Percentiles rank a stretch among this genome's conserved stretches.
These are phyloP conservation scores for Pomacea maculata DNA, from an alignment of 1,140 invertebrate genomes.

Conservation along the genomic window DNA sequence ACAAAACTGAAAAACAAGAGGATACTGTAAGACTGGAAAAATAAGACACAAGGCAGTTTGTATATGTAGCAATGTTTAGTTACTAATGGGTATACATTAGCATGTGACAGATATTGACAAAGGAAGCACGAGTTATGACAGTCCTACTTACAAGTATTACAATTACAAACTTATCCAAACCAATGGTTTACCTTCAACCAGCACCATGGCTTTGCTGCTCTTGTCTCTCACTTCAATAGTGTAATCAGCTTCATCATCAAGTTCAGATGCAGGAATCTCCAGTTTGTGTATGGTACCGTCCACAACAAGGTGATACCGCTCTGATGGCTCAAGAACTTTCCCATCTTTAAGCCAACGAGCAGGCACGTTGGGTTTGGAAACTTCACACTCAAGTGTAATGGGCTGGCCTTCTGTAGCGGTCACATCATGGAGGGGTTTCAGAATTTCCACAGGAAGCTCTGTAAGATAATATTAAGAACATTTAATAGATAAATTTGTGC, in stretches of 20 bases:
- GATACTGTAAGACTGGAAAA: too few relatives aligned
- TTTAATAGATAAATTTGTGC: neutral
- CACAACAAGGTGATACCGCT: slow-evolving; percentile 36
- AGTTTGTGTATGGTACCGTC: slow-evolving; percentile 64
- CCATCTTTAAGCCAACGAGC: slow-evolving; percentile 89
- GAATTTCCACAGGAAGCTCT: slow-evolving; percentile 57
- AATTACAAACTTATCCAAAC: neutral
- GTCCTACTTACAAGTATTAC: neutral
- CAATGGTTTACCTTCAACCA: slow-evolving; percentile 79
- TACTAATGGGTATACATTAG: neutral
- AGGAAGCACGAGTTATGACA: neutral
- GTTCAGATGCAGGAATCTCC: slow-evolving; percentile 79
- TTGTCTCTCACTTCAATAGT: slow-evolving; percentile 80
- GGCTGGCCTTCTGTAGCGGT: slow-evolving; percentile 50
- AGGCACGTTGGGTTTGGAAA: slow-evolving; percentile 77
- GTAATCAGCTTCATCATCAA: slow-evolving; percentile 86
- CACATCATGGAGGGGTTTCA: slow-evolving; percentile 51
- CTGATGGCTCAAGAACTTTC: slow-evolving; percentile 31
- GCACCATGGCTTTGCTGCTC: slow-evolving; percentile 83
- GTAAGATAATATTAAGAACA: slow-evolving; percentile 8
- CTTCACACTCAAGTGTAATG: slow-evolving; percentile 55
- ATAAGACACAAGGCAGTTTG: neutral
- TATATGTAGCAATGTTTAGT: neutral
- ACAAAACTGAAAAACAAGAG: too few relatives aligned
- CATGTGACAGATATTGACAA: neutral